A percentile compares a stretch with the other conserved stretches of the same genome.
phyloP scores from a whole-genome alignment of 2,797 vertebrate genomes.

The Buphagus erythrorhynchus region DNA sequence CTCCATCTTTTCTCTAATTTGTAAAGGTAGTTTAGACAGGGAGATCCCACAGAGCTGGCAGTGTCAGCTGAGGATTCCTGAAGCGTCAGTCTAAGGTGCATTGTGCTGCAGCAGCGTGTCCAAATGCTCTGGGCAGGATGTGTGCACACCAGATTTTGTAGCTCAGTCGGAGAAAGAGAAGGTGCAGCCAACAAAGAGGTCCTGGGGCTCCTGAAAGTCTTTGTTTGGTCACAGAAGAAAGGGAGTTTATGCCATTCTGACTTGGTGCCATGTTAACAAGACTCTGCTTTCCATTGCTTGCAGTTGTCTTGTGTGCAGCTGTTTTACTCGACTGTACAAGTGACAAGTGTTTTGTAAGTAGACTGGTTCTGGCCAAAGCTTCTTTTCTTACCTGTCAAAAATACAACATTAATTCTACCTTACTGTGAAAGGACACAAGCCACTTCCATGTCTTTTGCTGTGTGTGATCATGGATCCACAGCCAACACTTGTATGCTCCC shows the following conservation, averaged over 20 bases:
- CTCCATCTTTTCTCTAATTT: neutral
- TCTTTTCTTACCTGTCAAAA: neutral
- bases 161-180: neutral
- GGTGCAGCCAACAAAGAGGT: neutral
- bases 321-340: neutral
- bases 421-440: neutral
- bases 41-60: neutral
- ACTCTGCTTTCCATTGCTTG: neutral
- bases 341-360: neutral
- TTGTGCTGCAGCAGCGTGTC: accelerated
- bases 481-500: neutral
- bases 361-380: neutral
- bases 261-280: neutral
- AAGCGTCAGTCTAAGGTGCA: neutral
- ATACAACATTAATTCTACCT: neutral
- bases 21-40: neutral
- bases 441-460: neutral
- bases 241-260: neutral
- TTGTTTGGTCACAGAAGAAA: neutral
- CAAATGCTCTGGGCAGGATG: neutral
- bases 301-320: neutral
- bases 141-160: neutral
- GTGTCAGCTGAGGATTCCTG: neutral
- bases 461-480: neutral
- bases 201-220: neutral